Evolutionary conservation across 2,888 invertebrate species (phyloP).

Genomic region (Bugulina stolonifera): DNA sequence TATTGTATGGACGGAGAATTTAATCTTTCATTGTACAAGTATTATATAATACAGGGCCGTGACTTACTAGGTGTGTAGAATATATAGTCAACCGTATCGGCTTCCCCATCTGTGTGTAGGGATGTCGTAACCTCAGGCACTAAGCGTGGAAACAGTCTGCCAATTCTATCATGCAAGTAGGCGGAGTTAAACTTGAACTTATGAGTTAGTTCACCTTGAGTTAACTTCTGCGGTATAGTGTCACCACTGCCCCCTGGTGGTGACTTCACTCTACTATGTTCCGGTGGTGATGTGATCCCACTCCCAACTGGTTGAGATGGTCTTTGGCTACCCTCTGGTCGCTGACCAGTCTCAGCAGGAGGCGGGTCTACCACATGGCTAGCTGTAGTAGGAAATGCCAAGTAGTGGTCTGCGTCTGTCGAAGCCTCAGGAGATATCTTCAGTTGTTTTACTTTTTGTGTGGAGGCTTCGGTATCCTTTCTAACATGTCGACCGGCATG

Average conservation of each 20-base stretch:
- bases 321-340: background rate
- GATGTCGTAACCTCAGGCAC: conserved; percentile 65
- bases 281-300: background rate
- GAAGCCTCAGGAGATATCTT: too few relatives aligned
- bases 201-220: conserved; percentile 9
- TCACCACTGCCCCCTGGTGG: background rate
- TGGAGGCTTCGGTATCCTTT: background rate
- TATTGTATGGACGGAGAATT: too few relatives aligned
- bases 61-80: conserved; percentile 59
- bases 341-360: too few relatives aligned
- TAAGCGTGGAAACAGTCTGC: background rate
- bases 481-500: background rate
- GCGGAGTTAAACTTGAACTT: background rate
- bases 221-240: background rate
- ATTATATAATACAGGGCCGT: too few relatives aligned
- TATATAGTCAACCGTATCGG: conserved; percentile 73
- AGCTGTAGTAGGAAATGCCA: conserved; percentile 44
- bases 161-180: background rate
- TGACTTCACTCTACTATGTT: background rate
- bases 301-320: background rate
- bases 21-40: too few relatives aligned
- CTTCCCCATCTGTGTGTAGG: conserved; percentile 68
- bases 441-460: too few relatives aligned
- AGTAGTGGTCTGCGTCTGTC: background rate
- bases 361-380: too few relatives aligned